A percentile compares a stretch with the other conserved stretches of the same genome.
Conservation (phyloP, 2,113 vertebrate species). For the Motacilla alba region DNA sequence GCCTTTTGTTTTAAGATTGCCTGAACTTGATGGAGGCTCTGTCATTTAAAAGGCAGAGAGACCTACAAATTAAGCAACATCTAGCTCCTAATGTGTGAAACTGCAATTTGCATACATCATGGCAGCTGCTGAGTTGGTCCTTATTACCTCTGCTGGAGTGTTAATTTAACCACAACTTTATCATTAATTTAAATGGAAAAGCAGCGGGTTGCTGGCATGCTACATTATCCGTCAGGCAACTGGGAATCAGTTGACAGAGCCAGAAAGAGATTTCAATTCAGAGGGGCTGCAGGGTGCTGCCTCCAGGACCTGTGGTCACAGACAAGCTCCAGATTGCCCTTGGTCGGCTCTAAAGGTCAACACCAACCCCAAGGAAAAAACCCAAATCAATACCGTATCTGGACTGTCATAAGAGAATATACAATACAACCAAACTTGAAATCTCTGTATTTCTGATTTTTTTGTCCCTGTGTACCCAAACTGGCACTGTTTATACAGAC, state of each 20-base stretch:
- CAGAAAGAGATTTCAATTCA: slow-evolving; percentile 24
- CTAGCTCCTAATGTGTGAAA: slow-evolving; percentile 58
- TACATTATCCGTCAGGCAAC: slow-evolving; percentile 37
- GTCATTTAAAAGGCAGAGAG: background rate
- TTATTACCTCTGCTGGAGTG: slow-evolving; percentile 55
- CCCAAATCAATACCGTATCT: background rate
- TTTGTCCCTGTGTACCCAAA: background rate
- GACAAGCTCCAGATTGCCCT: background rate
- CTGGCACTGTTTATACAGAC: too few species aligned
- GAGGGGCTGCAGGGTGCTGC: background rate
- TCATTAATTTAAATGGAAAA: slow-evolving; percentile 67
- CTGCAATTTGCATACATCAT: slow-evolving; percentile 62
- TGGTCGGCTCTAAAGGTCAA: background rate
- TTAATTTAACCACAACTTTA: slow-evolving; percentile 65
- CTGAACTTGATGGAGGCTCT: background rate
- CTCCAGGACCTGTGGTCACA: background rate
- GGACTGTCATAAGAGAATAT: background rate
- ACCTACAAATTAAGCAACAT: slow-evolving; percentile 52
- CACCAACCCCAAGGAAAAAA: background rate
- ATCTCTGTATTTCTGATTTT: background rate
- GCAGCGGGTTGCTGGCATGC: slow-evolving; percentile 36
- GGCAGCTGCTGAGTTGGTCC: slow-evolving; percentile 47
- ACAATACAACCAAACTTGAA: background rate
- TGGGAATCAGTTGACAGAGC: slow-evolving; percentile 30
- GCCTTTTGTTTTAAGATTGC: background rate